phyloP scores from a whole-genome alignment of 2,888 invertebrate species.

The Griposia aprilina region DNA sequence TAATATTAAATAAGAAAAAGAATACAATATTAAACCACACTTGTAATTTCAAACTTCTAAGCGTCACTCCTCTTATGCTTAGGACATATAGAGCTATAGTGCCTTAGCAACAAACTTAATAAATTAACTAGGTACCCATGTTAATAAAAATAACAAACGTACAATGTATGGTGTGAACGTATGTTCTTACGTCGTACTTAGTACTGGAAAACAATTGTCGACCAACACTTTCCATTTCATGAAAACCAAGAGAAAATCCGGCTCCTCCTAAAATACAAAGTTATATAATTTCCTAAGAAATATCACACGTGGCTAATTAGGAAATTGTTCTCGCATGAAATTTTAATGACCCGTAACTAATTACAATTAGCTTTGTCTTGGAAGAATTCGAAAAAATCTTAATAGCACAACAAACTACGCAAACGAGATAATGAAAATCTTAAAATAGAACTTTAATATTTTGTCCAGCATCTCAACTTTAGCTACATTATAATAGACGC shows the following conservation, averaged over 20 bases:
- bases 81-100: too few species aligned
- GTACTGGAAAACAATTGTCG: constrained; percentile 32
- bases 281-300: constrained; percentile 59
- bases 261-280: constrained; percentile 30
- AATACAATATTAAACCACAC: background rate
- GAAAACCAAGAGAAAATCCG: constrained; percentile 59
- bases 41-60: background rate
- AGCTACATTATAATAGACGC: constrained; percentile 5
- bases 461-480: constrained; percentile 11
- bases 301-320: constrained; percentile 61
- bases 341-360: constrained; percentile 67
- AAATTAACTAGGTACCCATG: constrained; percentile 6
- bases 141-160: constrained; percentile 22
- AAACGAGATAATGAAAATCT: constrained; percentile 28
- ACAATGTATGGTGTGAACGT: constrained; percentile 19
- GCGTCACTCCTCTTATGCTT: too few species aligned
- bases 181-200: constrained; percentile 5
- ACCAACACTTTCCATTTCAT: constrained; percentile 69
- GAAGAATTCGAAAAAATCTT: constrained; percentile 48
- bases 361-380: constrained; percentile 55
- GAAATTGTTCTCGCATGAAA: constrained; percentile 65
- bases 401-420: constrained; percentile 37
- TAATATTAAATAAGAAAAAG: background rate
- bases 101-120: background rate
- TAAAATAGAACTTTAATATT: constrained; percentile 29